Evolutionary conservation across 2,888 invertebrate species (phyloP), one percentile per base, ranked within the genome.

Genomic region (Phragmatobia fuliginosa): DNA sequence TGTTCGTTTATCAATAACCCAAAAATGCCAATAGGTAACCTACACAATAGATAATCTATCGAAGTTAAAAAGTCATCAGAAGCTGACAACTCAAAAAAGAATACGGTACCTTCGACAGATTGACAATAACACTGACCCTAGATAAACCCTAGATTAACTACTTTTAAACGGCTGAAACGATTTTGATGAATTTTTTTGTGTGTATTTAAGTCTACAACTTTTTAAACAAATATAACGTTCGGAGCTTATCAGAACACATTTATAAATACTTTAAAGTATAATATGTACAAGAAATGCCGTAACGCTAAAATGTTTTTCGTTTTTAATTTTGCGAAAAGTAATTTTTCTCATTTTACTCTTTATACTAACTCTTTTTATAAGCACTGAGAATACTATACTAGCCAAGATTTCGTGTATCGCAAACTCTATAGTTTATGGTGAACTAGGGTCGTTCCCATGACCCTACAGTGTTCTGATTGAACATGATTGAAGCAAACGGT

Each of bases 401-500:
- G 52, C 4, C 5, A 52, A 56, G 16, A 4, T 2, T 8, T 14
- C 18, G 38, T 18, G 31, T 41, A n/a, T 67, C 25, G 56, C 62
- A 38, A 21, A 32, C 58, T 14, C 58, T 59, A 68, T n/a, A 32
- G 38, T 63, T 67, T 56, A 59, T 63, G 33, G 59, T 28, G 45
- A 49, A 52, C 52, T 60, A 68, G 49, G 11, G 38, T 61, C 69
- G 32, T 52, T 65, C 61, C 61, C 69, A 69, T 69, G 69, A 69
- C 69, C 69, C 65, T 32, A 33, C 3, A 58, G 56, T 31, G 31
- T 62, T 62, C 28, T 73, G 81, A 79, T 80, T 78, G 81, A 69
- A 72, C 66, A 60, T 78, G 81, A 79, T 80, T 80, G 78, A 67
- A 72, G 67, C 68, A 75, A 78, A 78, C 69, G 70, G 73, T 70